These are phyloP conservation scores for Corythornis madagascariensis DNA, from an alignment of 2,113 vertebrate species.

Conservation along the genomic window DNA sequence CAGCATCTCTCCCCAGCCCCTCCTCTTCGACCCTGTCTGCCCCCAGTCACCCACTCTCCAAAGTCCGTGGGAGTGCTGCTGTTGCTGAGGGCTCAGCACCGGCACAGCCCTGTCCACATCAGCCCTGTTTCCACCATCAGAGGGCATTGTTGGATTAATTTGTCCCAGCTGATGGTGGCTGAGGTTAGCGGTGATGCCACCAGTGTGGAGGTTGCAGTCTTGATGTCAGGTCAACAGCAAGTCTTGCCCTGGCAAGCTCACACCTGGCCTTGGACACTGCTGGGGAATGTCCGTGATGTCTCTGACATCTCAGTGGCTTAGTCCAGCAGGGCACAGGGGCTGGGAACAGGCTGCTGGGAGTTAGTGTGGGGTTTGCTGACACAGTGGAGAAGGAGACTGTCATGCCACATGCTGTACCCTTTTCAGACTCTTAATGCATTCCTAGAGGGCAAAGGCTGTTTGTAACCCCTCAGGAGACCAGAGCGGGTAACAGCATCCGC, in stretches of 20 bases:
- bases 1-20: background rate
- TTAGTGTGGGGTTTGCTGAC: background rate
- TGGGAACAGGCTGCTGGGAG: background rate
- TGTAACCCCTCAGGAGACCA: background rate
- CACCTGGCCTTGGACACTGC: background rate
- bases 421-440: background rate
- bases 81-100: background rate
- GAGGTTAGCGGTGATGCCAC: background rate
- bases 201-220: background rate
- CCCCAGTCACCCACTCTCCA: too few relatives aligned
- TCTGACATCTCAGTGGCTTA: background rate
- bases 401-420: background rate
- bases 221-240: background rate
- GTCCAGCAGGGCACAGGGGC: background rate
- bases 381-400: background rate
- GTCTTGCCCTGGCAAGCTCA: background rate
- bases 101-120: background rate
- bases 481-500: background rate
- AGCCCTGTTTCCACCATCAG: constrained; percentile 4
- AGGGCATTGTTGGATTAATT: constrained; percentile 19
- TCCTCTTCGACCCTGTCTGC: background rate
- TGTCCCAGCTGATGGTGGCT: background rate
- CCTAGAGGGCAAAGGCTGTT: background rate
- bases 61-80: background rate
- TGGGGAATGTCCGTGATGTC: background rate